A percentile compares a stretch with the other conserved stretches of the same genome.
These are phyloP conservation scores for Sweltsa coloradensis DNA, from an alignment of 1,140 invertebrate genomes.

Conservation along the genomic window DNA sequence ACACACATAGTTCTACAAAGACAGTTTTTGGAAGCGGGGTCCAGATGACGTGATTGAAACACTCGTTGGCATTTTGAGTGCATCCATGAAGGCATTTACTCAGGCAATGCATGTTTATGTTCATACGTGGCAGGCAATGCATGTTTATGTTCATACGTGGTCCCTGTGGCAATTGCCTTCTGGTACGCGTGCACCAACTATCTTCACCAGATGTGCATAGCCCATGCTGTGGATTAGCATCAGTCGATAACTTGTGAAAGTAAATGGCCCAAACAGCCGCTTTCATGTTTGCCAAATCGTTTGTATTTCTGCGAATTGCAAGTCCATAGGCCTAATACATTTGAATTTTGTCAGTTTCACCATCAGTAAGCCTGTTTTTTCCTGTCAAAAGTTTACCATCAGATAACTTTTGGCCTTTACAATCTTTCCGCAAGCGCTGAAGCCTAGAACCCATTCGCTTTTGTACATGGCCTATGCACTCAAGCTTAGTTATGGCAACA, in stretches of 20 bases:
- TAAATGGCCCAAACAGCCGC: slow-evolving; percentile 15
- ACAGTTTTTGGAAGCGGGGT: slow-evolving; percentile 13
- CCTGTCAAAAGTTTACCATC: slow-evolving; percentile 10
- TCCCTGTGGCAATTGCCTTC: not conserved
- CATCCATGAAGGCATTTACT: slow-evolving; percentile 9
- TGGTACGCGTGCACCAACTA: slow-evolving; percentile 6
- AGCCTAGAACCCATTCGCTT: slow-evolving; percentile 15
- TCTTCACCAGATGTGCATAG: slow-evolving; percentile 8
- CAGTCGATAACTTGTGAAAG: slow-evolving; percentile 12
- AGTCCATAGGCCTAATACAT: slow-evolving; percentile 18
- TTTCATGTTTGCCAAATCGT: slow-evolving; percentile 15
- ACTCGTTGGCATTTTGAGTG: slow-evolving; percentile 14
- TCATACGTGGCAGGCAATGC: slow-evolving; percentile 1
- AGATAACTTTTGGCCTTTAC: not conserved
- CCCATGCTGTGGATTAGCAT: slow-evolving; percentile 11
- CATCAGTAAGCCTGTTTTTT: slow-evolving; percentile 14
- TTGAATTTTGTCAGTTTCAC: slow-evolving; percentile 16
- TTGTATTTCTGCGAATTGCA: slow-evolving; percentile 16
- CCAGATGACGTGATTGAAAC: slow-evolving; percentile 15
- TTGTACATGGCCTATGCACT: slow-evolving; percentile 16
- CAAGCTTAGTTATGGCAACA: slow-evolving; percentile 11
- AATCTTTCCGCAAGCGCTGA: not conserved
- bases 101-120: slow-evolving; percentile 8
- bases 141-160: slow-evolving; percentile 2
- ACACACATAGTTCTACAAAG: slow-evolving; percentile 13